Percentiles rank a stretch among this genome's conserved stretches.
phyloP scores from a whole-genome alignment of 2,888 invertebrate species.

The Aproaerema taeniolella region DNA sequence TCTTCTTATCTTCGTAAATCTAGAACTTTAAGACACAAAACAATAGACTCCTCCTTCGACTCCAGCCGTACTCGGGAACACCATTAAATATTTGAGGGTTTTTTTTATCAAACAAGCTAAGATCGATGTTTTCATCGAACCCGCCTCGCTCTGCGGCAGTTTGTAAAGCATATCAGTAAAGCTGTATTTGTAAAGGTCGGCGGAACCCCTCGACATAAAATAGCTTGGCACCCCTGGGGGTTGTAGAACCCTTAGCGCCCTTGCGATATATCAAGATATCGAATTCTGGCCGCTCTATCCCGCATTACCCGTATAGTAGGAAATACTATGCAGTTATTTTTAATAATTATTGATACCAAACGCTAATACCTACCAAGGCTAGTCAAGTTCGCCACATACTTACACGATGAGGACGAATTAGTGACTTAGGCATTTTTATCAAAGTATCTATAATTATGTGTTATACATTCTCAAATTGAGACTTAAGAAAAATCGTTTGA shows the following conservation, averaged over 20 bases:
- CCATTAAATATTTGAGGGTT: slow-evolving; percentile 9
- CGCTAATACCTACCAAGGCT: no score
- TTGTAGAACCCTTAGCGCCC: slow-evolving; percentile 55
- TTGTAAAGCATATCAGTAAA: slow-evolving; percentile 58
- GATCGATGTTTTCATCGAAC: slow-evolving; percentile 28
- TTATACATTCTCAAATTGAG: no score
- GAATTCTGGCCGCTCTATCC: slow-evolving; percentile 46
- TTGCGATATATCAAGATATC: slow-evolving; percentile 63
- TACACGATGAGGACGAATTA: no score
- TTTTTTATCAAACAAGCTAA: slow-evolving; percentile 8
- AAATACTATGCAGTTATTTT: slow-evolving; percentile 39
- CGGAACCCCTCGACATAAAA: slow-evolving; percentile 36
- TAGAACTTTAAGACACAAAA: no score
- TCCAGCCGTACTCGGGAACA: not conserved
- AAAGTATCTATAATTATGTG: no score
- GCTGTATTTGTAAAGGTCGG: slow-evolving; percentile 63
- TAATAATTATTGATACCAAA: no score
- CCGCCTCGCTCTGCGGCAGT: slow-evolving; percentile 44
- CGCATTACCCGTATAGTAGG: slow-evolving; percentile 26
- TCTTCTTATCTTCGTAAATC: no score
- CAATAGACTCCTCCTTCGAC: not conserved
- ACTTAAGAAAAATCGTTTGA: no score
- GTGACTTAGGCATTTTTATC: no score
- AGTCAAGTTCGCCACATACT: no score
- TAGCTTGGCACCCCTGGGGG: slow-evolving; percentile 43